Base-by-base conservation (phyloP, 2,888 invertebrate species). In the Clostera curtula region DNA sequence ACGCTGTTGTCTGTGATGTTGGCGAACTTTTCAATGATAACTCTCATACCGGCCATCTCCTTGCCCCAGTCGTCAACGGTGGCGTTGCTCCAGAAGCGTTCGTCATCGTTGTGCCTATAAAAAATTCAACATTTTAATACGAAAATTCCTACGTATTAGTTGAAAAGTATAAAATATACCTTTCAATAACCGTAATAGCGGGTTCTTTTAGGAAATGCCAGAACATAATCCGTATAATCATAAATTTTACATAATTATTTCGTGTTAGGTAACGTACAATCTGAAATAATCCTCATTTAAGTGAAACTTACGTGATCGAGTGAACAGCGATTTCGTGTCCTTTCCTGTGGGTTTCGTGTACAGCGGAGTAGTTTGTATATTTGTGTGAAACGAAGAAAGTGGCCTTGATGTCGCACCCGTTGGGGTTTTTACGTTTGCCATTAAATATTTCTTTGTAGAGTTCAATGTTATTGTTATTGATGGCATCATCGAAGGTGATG, bases 321-420 rank as follows among this genome's bases (percentile, higher is more conserved):
- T 96, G 96, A 27, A 95, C 94, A 27, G 96, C 95, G 56, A 96
- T 95, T 76, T 96, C 96, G 70, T 96, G 96, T 36, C 96, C 96
- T 73, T 94, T 93, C 40, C 95, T 89, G 67, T 95, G 92, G 53
- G 93, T 92, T 74, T 96, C 95, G 63, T 95, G 94, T 12, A 95
- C 91, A n/a, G 93, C 95, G 1, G 95, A 94, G 75, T 96, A 96
- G 82, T 96, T 96, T 59, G 93, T 91, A 83, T 96, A 96, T 67
- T 96, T 96, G 85, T 96, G 96, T 1, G 95, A 95, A 24, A 95
- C 88, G 80, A 96, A 96, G 88, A 89, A 96, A 29, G 95, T 96
- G 22, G 94, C 90, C 74, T 93, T 96, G 75, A 96, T 95, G 68
- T 95, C 93, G 71, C 96, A 96, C 36, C 95, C 95, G 64, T 96